Percentiles rank a stretch among this genome's conserved stretches.
Conservation (phyloP, 2,113 vertebrate species). For the Aspiorhynchus laticeps region DNA sequence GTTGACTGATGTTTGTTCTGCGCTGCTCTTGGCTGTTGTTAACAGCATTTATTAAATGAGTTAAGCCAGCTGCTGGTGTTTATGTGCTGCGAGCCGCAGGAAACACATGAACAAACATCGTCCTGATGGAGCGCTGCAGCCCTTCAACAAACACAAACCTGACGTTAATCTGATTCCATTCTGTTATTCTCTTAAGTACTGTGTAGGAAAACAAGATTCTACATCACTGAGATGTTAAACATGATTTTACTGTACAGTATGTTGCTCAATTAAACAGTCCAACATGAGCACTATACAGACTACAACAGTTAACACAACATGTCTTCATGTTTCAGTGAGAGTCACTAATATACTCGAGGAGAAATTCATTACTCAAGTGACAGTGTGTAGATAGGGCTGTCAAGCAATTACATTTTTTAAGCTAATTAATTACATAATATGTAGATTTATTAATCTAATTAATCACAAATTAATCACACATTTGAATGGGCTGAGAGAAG, state of each 20-base stretch:
- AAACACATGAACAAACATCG: not conserved
- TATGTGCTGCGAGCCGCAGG: slow-evolving; percentile 1
- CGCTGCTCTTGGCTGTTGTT: slow-evolving; percentile 19
- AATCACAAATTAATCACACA: not conserved
- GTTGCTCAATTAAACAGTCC: not conserved
- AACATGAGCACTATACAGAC: not conserved
- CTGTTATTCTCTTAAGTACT: not conserved
- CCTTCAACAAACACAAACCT: not conserved
- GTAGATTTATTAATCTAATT: not conserved
- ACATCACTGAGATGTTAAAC: not conserved
- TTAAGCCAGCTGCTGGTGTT: not conserved
- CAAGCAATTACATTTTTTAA: not conserved
- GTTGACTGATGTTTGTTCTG: slow-evolving; percentile 1
- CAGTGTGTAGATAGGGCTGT: not conserved
- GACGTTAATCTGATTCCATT: not conserved
- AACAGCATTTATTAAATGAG: slow-evolving; percentile 24
- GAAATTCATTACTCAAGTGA: not conserved
- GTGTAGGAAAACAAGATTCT: not conserved
- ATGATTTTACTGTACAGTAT: not conserved
- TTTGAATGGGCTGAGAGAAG: not conserved
- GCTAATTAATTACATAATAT: not conserved
- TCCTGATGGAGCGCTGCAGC: not conserved
- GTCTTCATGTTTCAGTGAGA: not conserved
- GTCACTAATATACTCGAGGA: not conserved
- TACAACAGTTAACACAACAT: not conserved